phyloP scores from a whole-genome alignment of 2,797 vertebrate species.

The Pantherophis alleghaniensis region DNA sequence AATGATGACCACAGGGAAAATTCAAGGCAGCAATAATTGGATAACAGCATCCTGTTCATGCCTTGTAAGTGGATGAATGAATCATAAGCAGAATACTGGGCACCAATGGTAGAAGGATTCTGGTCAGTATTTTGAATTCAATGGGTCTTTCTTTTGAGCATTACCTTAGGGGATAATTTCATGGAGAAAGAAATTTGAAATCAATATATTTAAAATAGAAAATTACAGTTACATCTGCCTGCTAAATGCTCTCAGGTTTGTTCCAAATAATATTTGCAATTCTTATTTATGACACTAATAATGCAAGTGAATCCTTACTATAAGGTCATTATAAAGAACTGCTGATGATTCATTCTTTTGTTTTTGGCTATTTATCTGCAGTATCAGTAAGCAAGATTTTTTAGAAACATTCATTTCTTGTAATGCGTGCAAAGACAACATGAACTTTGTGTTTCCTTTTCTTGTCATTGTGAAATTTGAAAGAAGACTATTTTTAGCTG shows the following conservation, averaged over 20 bases:
- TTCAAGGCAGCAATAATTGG: not conserved
- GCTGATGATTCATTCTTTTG: not conserved
- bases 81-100: not conserved
- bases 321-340: conserved; percentile 40
- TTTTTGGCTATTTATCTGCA: not conserved
- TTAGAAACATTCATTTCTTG: conserved; percentile 7
- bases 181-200: conserved; percentile 28
- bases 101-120: not conserved
- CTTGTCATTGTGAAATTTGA: conserved; percentile 10
- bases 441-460: conserved; percentile 19
- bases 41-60: not conserved
- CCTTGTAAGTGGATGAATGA: not conserved
- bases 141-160: not conserved
- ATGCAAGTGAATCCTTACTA: conserved; percentile 20
- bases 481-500: conserved; percentile 27
- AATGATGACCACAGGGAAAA: not conserved
- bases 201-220: not conserved
- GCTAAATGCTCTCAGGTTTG: not conserved
- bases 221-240: conserved; percentile 20
- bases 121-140: not conserved
- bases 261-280: not conserved
- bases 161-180: not conserved
- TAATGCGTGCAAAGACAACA: not conserved
- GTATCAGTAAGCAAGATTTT: not conserved
- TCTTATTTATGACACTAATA: not conserved